Evolutionary conservation across 2,113 vertebrate genomes (phyloP), one percentile per base, ranked within the genome.

Genomic region (Pollachius pollachius): DNA sequence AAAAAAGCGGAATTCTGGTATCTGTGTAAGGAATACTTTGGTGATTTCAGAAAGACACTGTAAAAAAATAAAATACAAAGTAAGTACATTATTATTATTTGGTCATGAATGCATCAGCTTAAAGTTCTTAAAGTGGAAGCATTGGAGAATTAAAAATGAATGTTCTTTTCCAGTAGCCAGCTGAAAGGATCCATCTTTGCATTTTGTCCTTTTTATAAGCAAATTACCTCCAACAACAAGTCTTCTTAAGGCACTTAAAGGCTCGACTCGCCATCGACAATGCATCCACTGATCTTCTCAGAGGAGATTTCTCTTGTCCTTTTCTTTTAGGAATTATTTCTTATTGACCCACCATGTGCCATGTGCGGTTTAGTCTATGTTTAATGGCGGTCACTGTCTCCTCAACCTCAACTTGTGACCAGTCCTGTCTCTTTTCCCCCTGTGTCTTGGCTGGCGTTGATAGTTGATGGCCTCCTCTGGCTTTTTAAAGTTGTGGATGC

Each of bases 401-500:
- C 90, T 94, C 79, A 88, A 86, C 13, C 90, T 94, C 79, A 88
- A 87, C 74, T 93, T 92, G 82, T 72, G 70, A 48, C 62, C 77
- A 63, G 58, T 84, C 64, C 66, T 79, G 62, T 82, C 74, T 80
- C 86, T 86, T 34, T 89, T 94, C 81, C 89, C 92, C 81, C 92
- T 92, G 93, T 94, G 95, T 83, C 83, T 9, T 12, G 41, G 84
- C 62, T 75, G 93, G 74, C 94, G 92, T 30, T 91, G 92, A 64
- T 94, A 92, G 78, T 87, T 91, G 17, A 89, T 84, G 0, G 90
- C 77, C 52, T 95, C 94, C 78, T 93, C 77, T 0, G 93, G 92
- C 71, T 91, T 92, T 83, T 90, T 93, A 67, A 88, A 92, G 88
- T 93, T 78, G 91, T 94, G 72, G 89, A 93, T 84, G 87, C 92